Percentiles rank a stretch among this genome's conserved stretches.
These are phyloP conservation scores for Apostichopus parvimensis DNA, from an alignment of 35 echinoderm and acorn worm genomes.

Conservation along the genomic window DNA sequence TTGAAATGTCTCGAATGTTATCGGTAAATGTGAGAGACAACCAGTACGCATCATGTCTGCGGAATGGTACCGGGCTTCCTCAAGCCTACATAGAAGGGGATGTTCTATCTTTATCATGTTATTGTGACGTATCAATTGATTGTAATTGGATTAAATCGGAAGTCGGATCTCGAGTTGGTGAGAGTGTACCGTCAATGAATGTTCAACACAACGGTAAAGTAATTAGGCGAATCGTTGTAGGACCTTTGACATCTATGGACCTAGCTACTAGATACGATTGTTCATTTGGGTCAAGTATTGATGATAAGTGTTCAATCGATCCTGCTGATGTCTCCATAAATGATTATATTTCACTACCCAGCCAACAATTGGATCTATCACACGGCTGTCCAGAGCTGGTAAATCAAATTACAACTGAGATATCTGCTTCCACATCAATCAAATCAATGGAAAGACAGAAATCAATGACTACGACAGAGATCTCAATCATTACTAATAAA, in stretches of 20 bases:
- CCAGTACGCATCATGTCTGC: neutral
- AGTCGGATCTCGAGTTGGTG: neutral
- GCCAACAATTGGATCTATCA: neutral
- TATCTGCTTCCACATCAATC: neutral
- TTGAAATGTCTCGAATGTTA: neutral
- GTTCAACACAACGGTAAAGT: neutral
- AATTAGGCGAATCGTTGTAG: neutral
- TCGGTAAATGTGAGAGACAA: too few relatives aligned
- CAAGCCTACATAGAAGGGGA: neutral
- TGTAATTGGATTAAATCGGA: neutral
- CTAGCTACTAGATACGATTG: neutral
- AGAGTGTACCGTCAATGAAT: neutral
- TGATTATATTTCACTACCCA: neutral
- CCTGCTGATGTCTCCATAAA: neutral
- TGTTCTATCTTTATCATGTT: conserved; percentile 13
- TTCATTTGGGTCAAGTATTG: neutral
- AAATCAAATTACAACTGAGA: neutral
- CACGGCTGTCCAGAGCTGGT: neutral
- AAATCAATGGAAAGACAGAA: neutral
- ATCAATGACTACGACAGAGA: neutral
- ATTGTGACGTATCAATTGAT: neutral
- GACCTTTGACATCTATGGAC: neutral
- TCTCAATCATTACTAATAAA: neutral
- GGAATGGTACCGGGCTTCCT: neutral
- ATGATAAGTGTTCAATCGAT: neutral